Evolutionary conservation across 2,797 vertebrate species (phyloP), one percentile per base, ranked within the genome.

Genomic region (Liasis olivaceus): DNA sequence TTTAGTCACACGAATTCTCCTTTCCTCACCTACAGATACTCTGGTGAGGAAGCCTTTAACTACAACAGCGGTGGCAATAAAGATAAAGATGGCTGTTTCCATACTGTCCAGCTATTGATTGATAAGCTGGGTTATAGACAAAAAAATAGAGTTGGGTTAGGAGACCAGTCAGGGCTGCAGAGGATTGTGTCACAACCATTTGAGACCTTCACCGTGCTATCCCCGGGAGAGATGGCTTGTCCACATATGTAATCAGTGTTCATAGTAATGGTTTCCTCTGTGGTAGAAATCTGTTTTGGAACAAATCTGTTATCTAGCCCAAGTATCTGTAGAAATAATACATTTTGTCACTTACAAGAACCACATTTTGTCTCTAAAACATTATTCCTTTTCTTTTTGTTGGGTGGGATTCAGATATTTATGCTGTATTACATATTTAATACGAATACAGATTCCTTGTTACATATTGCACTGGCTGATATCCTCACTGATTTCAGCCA

Each of bases 371-470:
- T 72, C 0, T 42, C 1, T 22, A 89, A 28, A 1, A 64, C 11
- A 42, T 77, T 63, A 51, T 85, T 64, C 58, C 92, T 42, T 17
- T 62, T 84, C 13, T 91, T 95, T 93, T 28, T 87, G 63, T 51
- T 36, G 85, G n/a, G 93, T 91, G 9, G 17, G 11, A 59, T 93
- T 94, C 54, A 91, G 85, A 94, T 47, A 7, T 1, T 59, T 1
- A 72, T 88, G 94, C 13, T 7, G 42, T 15, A 87, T 85, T 62
- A 47, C 5, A 92, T 42, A 69, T 69, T 26, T 26, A 72, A 0
- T 81, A 20, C 28, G 24, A 54, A 85, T 64, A 9, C 11, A 89
- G 36, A 12, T 93, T 95, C n/a, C 69, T 93, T 77, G 36, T 88
- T 87, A 51, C 90, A 36, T 89, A 85, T 94, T 77, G 51, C 26